phyloP scores from a whole-genome alignment of 37 sponge, comb jelly and placozoan genomes.

The Ianthella basta region DNA sequence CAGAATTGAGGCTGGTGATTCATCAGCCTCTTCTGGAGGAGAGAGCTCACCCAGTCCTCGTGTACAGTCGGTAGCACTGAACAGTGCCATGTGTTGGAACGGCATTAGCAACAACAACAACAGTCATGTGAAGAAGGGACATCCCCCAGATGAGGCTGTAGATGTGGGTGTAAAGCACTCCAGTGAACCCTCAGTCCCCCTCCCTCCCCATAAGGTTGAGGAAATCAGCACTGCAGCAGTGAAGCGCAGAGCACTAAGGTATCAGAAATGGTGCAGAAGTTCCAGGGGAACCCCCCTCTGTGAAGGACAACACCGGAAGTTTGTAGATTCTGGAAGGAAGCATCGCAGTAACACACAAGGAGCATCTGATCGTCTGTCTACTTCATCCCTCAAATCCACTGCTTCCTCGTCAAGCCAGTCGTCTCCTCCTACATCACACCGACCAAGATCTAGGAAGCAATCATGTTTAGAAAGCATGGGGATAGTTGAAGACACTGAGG shows the following conservation, averaged over 20 bases:
- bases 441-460: background rate
- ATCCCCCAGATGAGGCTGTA: background rate
- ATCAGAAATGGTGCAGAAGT: too few relatives aligned
- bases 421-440: background rate
- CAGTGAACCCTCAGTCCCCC: background rate
- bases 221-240: background rate
- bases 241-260: background rate
- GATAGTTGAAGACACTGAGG: slow-evolving; percentile 6
- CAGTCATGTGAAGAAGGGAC: background rate
- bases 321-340: background rate
- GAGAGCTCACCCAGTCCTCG: slow-evolving; percentile 31
- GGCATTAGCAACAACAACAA: background rate
- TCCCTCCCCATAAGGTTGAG: background rate
- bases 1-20: too few relatives aligned
- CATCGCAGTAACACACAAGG: background rate
- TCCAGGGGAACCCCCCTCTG: background rate
- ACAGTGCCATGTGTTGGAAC: background rate
- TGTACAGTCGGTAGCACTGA: background rate
- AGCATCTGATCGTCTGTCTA: background rate
- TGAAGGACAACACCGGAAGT: background rate
- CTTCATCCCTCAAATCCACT: background rate
- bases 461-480: background rate
- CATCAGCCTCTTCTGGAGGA: slow-evolving; percentile 20
- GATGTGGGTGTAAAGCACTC: background rate
- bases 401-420: background rate